phyloP scores from a whole-genome alignment of 2,888 invertebrate species.

The Ectemnius lituratus region DNA sequence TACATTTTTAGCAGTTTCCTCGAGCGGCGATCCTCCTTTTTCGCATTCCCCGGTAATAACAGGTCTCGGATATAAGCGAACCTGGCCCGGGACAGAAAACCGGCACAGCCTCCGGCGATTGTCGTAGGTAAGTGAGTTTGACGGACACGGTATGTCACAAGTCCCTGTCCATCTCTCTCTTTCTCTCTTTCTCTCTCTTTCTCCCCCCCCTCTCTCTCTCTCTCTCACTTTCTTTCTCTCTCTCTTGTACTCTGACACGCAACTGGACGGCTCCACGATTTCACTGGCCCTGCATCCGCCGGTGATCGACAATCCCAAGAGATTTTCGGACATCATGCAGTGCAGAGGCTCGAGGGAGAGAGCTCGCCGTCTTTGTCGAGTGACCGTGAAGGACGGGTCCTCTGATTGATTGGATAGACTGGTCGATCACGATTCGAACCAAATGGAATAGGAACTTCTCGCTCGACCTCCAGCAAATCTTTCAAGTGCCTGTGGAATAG shows the following conservation, averaged over 20 bases:
- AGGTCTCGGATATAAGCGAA: slow-evolving; percentile 63
- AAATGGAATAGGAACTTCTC: slow-evolving; percentile 30
- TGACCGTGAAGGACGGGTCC: slow-evolving; percentile 10
- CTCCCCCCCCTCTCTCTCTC: background rate
- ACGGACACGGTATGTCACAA: slow-evolving; percentile 49
- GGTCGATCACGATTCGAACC: slow-evolving; percentile 18
- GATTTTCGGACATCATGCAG: too few relatives aligned
- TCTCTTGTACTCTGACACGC: too few relatives aligned
- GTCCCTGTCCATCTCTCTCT: slow-evolving; percentile 15
- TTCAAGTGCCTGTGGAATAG: too few relatives aligned
- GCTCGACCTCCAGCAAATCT: too few relatives aligned
- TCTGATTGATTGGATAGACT: slow-evolving; percentile 45
- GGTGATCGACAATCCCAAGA: slow-evolving; percentile 15
- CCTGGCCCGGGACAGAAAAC: slow-evolving; percentile 63
- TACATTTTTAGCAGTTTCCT: slow-evolving; percentile 61
- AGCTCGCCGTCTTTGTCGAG: background rate
- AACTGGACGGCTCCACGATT: too few relatives aligned
- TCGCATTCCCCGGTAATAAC: slow-evolving; percentile 71
- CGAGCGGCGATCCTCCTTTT: slow-evolving; percentile 62
- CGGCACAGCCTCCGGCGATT: slow-evolving; percentile 69
- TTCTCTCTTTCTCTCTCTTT: too few relatives aligned
- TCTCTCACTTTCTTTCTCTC: background rate
- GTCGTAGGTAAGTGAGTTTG: slow-evolving; percentile 73
- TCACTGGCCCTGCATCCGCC: background rate
- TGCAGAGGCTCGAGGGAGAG: too few relatives aligned